Evolutionary conservation across 1,140 invertebrate genomes (phyloP).

Genomic region (Phenacoccus solenopsis): DNA sequence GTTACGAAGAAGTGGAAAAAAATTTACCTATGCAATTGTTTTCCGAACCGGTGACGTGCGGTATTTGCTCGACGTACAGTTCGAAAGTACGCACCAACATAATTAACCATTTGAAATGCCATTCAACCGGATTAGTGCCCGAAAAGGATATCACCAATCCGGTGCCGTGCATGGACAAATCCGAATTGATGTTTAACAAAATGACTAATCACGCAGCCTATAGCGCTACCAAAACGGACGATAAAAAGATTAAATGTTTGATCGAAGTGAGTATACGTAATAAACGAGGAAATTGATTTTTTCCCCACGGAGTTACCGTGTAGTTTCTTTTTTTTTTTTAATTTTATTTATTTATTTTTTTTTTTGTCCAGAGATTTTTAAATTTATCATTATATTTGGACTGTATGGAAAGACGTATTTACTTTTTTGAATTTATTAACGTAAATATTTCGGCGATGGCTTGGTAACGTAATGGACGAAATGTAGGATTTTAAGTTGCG

Average conservation of each 20-base stretch:
- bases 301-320: neutral
- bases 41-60: conserved; percentile 16
- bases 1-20: neutral
- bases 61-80: conserved; percentile 19
- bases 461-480: no score
- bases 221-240: neutral
- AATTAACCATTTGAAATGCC: conserved; percentile 52
- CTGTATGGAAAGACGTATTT: neutral
- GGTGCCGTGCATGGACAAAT: conserved; percentile 60
- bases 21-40: conserved; percentile 19
- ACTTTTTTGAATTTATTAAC: no score
- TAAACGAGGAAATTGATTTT: neutral
- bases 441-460: no score
- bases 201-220: conserved; percentile 62
- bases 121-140: conserved; percentile 47
- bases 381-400: neutral
- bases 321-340: neutral
- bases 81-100: conserved; percentile 52
- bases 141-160: conserved; percentile 48
- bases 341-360: neutral
- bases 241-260: neutral
- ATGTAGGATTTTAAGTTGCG: no score
- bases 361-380: neutral
- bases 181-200: conserved; percentile 68
- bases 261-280: neutral